Percentiles rank a stretch among this genome's conserved stretches.
Evolutionary conservation across 2,113 vertebrate species (phyloP).

Genomic region (Syrrhaptes paradoxus): DNA sequence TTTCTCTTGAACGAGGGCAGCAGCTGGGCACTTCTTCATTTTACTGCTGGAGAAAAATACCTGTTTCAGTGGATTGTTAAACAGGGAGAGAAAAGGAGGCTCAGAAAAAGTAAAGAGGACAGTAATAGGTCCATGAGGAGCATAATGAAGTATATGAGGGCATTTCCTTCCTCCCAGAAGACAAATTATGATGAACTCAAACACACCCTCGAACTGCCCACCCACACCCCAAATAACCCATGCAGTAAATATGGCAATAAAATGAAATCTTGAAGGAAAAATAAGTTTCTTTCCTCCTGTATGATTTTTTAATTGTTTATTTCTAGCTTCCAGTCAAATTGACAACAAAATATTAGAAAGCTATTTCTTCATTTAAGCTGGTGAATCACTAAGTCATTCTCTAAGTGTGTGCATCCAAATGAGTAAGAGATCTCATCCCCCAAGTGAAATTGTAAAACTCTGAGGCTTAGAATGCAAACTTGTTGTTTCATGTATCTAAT

Average conservation of each 20-base stretch:
- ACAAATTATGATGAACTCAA: not conserved
- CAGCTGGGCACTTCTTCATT: not conserved
- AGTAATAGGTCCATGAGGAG: not conserved
- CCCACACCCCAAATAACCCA: not conserved
- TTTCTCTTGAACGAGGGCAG: not conserved
- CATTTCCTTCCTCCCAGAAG: not conserved
- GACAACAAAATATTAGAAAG: not conserved
- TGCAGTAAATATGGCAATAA: not conserved
- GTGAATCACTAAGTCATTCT: not conserved
- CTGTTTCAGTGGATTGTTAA: not conserved
- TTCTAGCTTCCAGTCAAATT: not conserved
- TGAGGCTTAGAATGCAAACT: not conserved
- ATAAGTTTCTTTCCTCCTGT: not conserved
- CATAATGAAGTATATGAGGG: not conserved
- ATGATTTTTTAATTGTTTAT: not conserved
- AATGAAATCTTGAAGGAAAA: not conserved
- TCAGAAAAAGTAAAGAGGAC: not conserved
- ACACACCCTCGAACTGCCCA: too few species aligned
- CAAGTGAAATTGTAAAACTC: not conserved
- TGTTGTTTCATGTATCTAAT: not conserved
- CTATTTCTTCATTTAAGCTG: not conserved
- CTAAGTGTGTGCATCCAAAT: not conserved
- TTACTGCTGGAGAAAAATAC: not conserved
- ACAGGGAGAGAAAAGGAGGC: not conserved
- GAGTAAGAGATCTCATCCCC: not conserved